Conservation (phyloP, 2,888 invertebrate species). For the Thereva nobilitata region DNA sequence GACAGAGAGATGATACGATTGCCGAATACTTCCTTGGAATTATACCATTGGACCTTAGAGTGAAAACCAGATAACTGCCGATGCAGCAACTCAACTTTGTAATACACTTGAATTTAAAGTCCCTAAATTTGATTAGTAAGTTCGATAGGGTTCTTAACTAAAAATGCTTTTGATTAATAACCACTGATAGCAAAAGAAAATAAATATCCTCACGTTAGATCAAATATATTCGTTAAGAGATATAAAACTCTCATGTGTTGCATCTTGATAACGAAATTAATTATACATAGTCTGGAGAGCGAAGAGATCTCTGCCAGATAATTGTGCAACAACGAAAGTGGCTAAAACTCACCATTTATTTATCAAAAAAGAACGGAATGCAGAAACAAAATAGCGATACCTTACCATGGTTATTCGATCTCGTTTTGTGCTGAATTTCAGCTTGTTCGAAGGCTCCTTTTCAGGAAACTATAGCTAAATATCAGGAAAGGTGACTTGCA, state of each 20-base stretch:
- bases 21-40: conserved; percentile 25
- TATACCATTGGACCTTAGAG: conserved; percentile 15
- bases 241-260: conserved; percentile 45
- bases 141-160: conserved; percentile 39
- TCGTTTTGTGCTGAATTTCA: conserved; percentile 29
- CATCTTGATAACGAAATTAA: conserved; percentile 47
- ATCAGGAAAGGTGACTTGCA: conserved; percentile 27
- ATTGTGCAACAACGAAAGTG: conserved; percentile 40
- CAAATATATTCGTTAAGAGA: conserved; percentile 47
- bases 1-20: conserved; percentile 33
- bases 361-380: conserved; percentile 36
- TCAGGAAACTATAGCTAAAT: conserved; percentile 25
- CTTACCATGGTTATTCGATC: conserved; percentile 19
- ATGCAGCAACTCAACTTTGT: conserved; percentile 18
- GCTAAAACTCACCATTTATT: conserved; percentile 37
- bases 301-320: conserved; percentile 38
- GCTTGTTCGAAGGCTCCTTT: conserved; percentile 23
- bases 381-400: conserved; percentile 20
- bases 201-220: conserved; percentile 47
- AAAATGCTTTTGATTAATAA: conserved; percentile 45
- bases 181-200: conserved; percentile 45
- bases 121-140: conserved; percentile 40
- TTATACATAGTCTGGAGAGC: conserved; percentile 45
- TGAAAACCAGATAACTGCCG: conserved; percentile 3
- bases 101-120: conserved; percentile 32